phyloP scores from a whole-genome alignment of 2,888 invertebrate species.

The Sarcophaga variegata region DNA sequence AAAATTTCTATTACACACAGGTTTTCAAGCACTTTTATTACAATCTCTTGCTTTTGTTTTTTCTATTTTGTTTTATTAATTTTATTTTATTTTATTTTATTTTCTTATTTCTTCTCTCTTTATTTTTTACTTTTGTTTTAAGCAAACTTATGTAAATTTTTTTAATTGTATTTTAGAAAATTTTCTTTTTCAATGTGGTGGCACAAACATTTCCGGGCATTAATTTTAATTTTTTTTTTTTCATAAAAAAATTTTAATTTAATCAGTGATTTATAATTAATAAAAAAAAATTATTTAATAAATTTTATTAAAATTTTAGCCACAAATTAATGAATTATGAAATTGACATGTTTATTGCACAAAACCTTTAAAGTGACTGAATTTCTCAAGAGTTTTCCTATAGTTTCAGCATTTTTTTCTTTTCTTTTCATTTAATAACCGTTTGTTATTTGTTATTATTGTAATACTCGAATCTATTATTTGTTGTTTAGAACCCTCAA shows the following conservation, averaged over 20 bases:
- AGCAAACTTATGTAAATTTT: slow-evolving; percentile 50
- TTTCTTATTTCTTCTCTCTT: background rate
- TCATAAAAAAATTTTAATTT: background rate
- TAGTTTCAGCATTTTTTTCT: background rate
- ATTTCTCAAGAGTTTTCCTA: slow-evolving; percentile 8
- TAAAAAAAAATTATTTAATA: background rate
- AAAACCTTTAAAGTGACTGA: slow-evolving; percentile 56
- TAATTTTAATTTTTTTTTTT: background rate
- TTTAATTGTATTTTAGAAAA: background rate
- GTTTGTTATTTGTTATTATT: background rate
- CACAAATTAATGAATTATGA: background rate
- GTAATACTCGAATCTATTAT: slow-evolving; percentile 6
- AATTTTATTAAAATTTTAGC: background rate
- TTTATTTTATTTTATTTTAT: background rate
- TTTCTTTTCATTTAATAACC: background rate
- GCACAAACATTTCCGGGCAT: background rate
- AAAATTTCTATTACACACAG: slow-evolving; percentile 6
- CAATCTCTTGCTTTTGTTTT: background rate
- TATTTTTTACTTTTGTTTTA: background rate
- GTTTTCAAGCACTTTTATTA: background rate
- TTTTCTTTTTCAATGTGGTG: background rate
- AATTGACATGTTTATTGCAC: slow-evolving; percentile 49
- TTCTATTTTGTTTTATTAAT: slow-evolving; percentile 4
- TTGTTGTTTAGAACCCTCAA: background rate
- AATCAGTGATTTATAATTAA: slow-evolving; percentile 8